Evolutionary conservation across 2,888 invertebrate genomes (phyloP), one percentile per base, ranked within the genome.

Genomic region (Spodoptera exigua): DNA sequence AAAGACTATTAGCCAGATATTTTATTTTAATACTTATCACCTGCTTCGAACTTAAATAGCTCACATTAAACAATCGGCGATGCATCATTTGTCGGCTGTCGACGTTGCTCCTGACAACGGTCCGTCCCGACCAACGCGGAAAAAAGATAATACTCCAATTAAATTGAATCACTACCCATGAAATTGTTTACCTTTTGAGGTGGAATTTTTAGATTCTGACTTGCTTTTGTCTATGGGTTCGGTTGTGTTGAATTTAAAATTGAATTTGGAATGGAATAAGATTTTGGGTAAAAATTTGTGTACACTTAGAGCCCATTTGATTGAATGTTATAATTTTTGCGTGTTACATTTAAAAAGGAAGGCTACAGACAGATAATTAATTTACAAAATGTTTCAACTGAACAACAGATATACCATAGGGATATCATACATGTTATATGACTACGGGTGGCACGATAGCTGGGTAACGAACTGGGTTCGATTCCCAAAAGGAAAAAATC

Each of bases 141-240:
- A 89, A 91, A 90, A 92, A 89, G 89, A 89, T 90, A 91, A 90
- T 89, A 88, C 85, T 66, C 89, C 92, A 92, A 93, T 93, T 92
- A 92, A 90, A 91, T 91, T 85, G 87, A 90, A 88, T 84, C 89
- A 90, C 85, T 88, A 81, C 74, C 90, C 92, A 91, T 92, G 88
- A 92, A 92, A 93, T 92, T 92, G 90, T 91, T 92, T 90, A 92
- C 88, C 87, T 88, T 88, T 89, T 82, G 85, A 89, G 87, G 87
- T 85, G 82, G 81, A 79, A 80, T 81, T 80, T 79, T 75, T 65
- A 80, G 77, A 78, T 76, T 76, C 56, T 57, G 67, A 55, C 67
- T 40, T 54, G 36, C 44, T 36, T 68, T 49, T 45, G n/a, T 32
- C 34, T 18, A 21, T 39, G 12, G 2, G 14, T 18, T 39, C 49